Base-by-base conservation (phyloP, 2,888 invertebrate species). In the Oligia fasciuncula region DNA sequence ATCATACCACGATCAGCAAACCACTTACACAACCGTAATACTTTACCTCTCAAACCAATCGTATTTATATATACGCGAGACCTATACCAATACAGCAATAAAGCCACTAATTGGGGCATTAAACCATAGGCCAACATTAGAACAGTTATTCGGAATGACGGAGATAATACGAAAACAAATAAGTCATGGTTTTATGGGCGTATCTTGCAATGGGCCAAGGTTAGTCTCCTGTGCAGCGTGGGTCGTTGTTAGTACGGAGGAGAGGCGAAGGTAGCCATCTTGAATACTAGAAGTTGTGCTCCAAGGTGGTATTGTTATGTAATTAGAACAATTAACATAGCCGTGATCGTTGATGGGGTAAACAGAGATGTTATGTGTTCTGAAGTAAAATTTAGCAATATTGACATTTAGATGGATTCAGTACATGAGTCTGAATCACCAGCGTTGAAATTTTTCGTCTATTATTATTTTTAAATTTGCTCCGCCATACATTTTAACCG, bases 141-240 rank as follows among this genome's bases (percentile, higher is more conserved):
- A 84, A 82, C 79, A 77, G 87, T 83, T 85, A 83, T 85, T 85
- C 51, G 71, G 73, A 87, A 88, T 85, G 77, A 73, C 81, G 75
- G 76, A 86, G 86, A 85, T 85, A 84, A 87, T 83, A 85, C 62
- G 70, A 77, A 85, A 81, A 80, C 87, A 83, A 88, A 86, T 81
- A 85, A 77, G 66, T 78, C 66, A 77, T 86, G 68, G 83, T 74
- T 89, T 87, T 84, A 86, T 83, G 78, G 84, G 71, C 75, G 71
- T 77, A 69, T 66, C 43, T 73, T 69, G 77, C 82, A 81, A 73
- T 84, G 76, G 87, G 87, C 87, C 89, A 89, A 89, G 89, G 89
- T 82, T 80, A 69, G 68, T 71, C 80, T 86, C 82, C 86, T 69
- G 76, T 74, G 35, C 29, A 2, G 73, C 82, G 83, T 76, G 81